Conservation (phyloP, 1,140 invertebrate species). For the Listronotus oregonensis region DNA sequence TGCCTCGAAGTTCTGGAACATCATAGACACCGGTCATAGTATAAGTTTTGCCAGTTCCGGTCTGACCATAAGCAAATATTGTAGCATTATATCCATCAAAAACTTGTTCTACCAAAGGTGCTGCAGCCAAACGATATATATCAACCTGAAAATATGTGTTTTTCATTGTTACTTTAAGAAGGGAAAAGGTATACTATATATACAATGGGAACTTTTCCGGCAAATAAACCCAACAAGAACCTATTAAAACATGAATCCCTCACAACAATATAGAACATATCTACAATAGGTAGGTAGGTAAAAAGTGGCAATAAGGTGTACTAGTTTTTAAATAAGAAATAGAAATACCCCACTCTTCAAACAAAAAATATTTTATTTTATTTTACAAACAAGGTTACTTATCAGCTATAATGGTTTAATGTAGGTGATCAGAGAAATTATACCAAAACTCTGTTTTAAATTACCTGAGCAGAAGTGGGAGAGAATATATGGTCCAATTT, state of each 20-base stretch:
- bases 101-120: slow-evolving; percentile 92
- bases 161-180: background rate
- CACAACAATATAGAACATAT: too few species aligned
- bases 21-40: slow-evolving; percentile 91
- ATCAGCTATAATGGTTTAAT: too few species aligned
- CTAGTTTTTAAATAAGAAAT: too few species aligned
- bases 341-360: too few species aligned
- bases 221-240: too few species aligned
- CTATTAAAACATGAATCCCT: too few species aligned
- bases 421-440: too few species aligned
- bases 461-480: slow-evolving; percentile 79
- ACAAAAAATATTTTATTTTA: too few species aligned
- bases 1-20: slow-evolving; percentile 83
- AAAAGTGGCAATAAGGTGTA: background rate
- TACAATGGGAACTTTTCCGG: background rate
- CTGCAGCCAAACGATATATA: slow-evolving; percentile 93
- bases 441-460: too few species aligned
- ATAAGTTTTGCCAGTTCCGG: slow-evolving; percentile 95
- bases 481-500: slow-evolving; percentile 94
- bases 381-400: too few species aligned
- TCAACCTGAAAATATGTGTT: slow-evolving; percentile 66
- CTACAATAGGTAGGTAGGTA: background rate
- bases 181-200: background rate
- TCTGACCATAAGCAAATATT: slow-evolving; percentile 96
- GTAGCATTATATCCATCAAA: slow-evolving; percentile 95